phyloP scores from a whole-genome alignment of 2,888 invertebrate species.

The Amblyteles armatorius region DNA sequence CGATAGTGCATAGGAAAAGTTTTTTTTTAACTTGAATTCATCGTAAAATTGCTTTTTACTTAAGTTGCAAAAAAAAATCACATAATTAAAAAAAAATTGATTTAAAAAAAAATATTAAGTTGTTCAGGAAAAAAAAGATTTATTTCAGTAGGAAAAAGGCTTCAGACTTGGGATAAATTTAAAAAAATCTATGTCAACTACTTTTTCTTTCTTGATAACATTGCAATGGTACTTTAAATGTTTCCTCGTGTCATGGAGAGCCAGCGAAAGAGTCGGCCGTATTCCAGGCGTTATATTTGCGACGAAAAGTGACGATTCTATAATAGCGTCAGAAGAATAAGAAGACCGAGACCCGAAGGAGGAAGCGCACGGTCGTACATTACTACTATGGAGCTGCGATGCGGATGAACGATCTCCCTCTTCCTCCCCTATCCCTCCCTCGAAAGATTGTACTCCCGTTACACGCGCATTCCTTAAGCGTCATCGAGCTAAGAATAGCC shows the following conservation, averaged over 20 bases:
- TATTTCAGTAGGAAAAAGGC: too few species aligned
- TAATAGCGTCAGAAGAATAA: slow-evolving; percentile 40
- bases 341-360: slow-evolving; percentile 27
- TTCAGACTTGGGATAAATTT: too few species aligned
- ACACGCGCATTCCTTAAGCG: slow-evolving; percentile 72
- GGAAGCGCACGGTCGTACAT: slow-evolving; percentile 46
- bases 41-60: too few species aligned
- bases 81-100: too few species aligned
- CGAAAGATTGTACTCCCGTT: slow-evolving; percentile 68
- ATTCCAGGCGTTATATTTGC: slow-evolving; percentile 41
- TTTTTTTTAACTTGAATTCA: too few species aligned
- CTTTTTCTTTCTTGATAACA: not conserved
- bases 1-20: too few species aligned
- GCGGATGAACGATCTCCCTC: slow-evolving; percentile 40
- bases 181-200: too few species aligned
- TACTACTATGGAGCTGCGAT: slow-evolving; percentile 53
- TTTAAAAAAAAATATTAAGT: too few species aligned
- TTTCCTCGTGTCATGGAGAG: not conserved
- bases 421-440: slow-evolving; percentile 31
- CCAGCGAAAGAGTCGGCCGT: not conserved
- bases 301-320: slow-evolving; percentile 25
- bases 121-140: too few species aligned
- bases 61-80: too few species aligned
- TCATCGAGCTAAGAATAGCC: slow-evolving; percentile 75
- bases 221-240: not conserved